Evolutionary conservation across 2,888 invertebrate species (phyloP), one percentile per base, ranked within the genome.

Genomic region (Gandaritis pyraliata): DNA sequence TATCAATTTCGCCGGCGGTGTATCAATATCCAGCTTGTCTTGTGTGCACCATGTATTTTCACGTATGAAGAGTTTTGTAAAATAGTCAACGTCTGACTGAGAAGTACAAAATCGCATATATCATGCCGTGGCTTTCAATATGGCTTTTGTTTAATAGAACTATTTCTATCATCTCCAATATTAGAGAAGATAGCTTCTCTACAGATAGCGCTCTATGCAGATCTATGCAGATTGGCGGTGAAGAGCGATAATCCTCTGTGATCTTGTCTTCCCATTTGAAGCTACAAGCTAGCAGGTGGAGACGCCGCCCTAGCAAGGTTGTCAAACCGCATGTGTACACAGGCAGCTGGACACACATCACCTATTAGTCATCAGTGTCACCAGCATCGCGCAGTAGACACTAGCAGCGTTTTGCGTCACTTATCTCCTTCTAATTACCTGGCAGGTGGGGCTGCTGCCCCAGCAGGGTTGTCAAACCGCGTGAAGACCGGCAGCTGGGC

Each of bases 391-490:
- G 11, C 4, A 38, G 12, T 5, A 12, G 12, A 12, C 38, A n/a
- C n/a, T n/a, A n/a, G n/a, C n/a, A n/a, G n/a, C n/a, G n/a, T n/a
- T n/a, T n/a, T 5, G 38, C 12, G 12, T 38, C 11, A n/a, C 12
- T n/a, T n/a, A n/a, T n/a, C n/a, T n/a, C 1, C 38, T 12, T 7
- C 6, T 12, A 4, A 54, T 71, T 70, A 92, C 91, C 87, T 87
- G 1, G 89, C 86, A 11, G 98, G 98, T 8, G 96, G 95, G 7
- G 94, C 88, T 0, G 98, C 95, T 30, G 97, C 97, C 8, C 98
- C 98, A 36, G 99, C 98, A 12, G 99, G 99, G 93, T 99, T 99
- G 93, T 99, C 99, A 86, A 98, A 99, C 94, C 96, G 94, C 58
- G 98, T 99, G 86, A 99, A 99, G 66, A 98, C 97, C 7, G 98